Conservation (phyloP, 2,113 vertebrate genomes). For the Phoxinus phoxinus region DNA sequence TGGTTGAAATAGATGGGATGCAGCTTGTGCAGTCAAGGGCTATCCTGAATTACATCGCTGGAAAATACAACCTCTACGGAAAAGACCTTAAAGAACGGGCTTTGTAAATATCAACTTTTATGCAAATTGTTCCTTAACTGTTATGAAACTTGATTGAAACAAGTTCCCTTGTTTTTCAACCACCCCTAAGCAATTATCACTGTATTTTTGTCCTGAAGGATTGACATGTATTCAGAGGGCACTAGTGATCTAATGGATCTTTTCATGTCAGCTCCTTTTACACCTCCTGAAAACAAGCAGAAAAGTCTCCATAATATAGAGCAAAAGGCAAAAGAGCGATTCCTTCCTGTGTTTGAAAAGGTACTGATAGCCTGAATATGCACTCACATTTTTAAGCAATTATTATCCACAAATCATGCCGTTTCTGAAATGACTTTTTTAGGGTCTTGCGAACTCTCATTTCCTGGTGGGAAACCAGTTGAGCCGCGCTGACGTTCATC, state of each 20-base stretch:
- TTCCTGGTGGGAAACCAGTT: constrained; percentile 86
- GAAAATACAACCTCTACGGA: constrained; percentile 87
- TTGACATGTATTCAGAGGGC: constrained; percentile 88
- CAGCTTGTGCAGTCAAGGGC: constrained; percentile 87
- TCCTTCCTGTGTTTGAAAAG: constrained; percentile 89
- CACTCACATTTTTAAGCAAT: neutral
- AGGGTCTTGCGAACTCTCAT: constrained; percentile 78
- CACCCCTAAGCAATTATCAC: neutral
- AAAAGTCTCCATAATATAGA: constrained; percentile 72
- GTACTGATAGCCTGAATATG: constrained; percentile 61
- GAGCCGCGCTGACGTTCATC: constrained; percentile 85
- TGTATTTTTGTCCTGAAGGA: constrained; percentile 71
- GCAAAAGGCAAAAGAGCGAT: constrained; percentile 77
- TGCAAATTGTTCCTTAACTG: neutral
- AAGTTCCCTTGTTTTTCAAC: neutral
- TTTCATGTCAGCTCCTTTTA: constrained; percentile 76
- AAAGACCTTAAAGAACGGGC: constrained; percentile 85
- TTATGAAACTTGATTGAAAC: too few species aligned
- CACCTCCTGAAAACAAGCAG: constrained; percentile 67
- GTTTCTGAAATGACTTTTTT: constrained; percentile 33
- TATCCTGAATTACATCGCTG: constrained; percentile 88
- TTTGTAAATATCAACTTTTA: constrained; percentile 70
- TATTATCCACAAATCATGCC: neutral
- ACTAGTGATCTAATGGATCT: constrained; percentile 81
- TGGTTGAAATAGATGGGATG: constrained; percentile 93